Conservation (phyloP, 2,797 vertebrate genomes). For the Meriones psammophilus region DNA sequence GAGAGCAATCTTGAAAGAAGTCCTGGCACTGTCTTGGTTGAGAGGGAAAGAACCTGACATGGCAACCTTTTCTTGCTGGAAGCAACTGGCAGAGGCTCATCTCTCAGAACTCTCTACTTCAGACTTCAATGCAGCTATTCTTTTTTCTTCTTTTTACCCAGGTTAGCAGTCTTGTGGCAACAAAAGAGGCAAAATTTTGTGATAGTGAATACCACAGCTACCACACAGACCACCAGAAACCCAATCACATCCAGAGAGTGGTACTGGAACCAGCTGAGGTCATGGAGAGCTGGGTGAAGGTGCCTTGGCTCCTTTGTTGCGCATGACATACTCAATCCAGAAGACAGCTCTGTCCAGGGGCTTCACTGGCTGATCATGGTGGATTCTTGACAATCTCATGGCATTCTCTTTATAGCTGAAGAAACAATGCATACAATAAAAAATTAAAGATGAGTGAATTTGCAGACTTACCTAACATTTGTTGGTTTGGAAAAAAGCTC, state of each 20-base stretch:
- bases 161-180: constrained; percentile 75
- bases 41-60: not conserved
- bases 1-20: not conserved
- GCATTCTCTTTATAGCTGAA: constrained; percentile 61
- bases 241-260: constrained; percentile 34
- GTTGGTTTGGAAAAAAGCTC: not conserved
- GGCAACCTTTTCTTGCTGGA: not conserved
- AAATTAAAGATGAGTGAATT: not conserved
- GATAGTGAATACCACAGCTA: constrained; percentile 72
- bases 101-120: not conserved
- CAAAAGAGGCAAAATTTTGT: constrained; percentile 83
- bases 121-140: constrained; percentile 67
- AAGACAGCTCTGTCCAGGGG: constrained; percentile 88
- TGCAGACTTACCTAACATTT: not conserved
- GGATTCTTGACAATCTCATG: constrained; percentile 89
- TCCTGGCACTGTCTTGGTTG: not conserved
- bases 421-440: not conserved
- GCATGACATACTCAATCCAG: constrained; percentile 26
- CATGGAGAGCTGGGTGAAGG: not conserved
- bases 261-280: constrained; percentile 44
- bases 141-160: constrained; percentile 76
- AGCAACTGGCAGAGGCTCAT: not conserved
- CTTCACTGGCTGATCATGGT: constrained; percentile 90
- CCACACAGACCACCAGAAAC: constrained; percentile 66
- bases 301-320: constrained; percentile 46